Evolutionary conservation across 2,797 vertebrate species (phyloP).

Genomic region (Rhinatrema bivittatum): DNA sequence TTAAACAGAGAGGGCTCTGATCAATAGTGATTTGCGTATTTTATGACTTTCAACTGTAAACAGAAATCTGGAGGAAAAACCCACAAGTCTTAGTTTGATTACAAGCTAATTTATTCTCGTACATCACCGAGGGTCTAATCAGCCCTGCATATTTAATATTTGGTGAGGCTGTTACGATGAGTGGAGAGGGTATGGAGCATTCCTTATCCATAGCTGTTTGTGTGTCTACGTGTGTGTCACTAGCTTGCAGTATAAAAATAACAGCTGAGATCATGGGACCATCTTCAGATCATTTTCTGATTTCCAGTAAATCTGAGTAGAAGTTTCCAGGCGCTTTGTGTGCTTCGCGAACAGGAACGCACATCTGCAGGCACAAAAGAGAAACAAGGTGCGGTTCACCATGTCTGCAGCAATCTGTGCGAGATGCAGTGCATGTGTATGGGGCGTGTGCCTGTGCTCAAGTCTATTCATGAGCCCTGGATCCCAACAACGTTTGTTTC

Average conservation of each 20-base stretch:
- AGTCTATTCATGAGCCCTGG: too few species aligned
- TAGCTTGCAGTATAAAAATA: conserved; percentile 14
- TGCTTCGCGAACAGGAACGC: conserved; percentile 5
- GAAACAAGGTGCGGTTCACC: conserved; percentile 5
- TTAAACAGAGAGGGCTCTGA: conserved; percentile 61
- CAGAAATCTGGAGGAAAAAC: conserved; percentile 56
- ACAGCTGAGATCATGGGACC: conserved; percentile 2
- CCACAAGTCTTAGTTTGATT: conserved; percentile 57
- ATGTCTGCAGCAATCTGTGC: not conserved
- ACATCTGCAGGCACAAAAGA: conserved; percentile 5
- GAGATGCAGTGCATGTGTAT: not conserved
- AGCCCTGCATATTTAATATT: conserved; percentile 39
- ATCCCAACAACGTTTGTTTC: not conserved
- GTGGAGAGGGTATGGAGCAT: not conserved
- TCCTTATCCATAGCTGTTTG: conserved; percentile 21
- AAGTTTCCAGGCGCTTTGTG: conserved; percentile 4
- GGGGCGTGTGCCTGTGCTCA: not conserved
- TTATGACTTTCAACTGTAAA: conserved; percentile 58
- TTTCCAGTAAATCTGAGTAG: conserved; percentile 9
- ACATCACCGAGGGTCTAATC: conserved; percentile 48
- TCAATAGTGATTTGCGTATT: conserved; percentile 64
- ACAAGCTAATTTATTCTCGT: conserved; percentile 53
- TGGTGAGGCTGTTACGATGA: conserved; percentile 4
- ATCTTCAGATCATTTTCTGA: conserved; percentile 18
- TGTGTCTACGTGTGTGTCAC: not conserved